These are phyloP conservation scores for Oryzias curvinotus DNA, from an alignment of 2,113 vertebrate genomes.

Conservation along the genomic window DNA sequence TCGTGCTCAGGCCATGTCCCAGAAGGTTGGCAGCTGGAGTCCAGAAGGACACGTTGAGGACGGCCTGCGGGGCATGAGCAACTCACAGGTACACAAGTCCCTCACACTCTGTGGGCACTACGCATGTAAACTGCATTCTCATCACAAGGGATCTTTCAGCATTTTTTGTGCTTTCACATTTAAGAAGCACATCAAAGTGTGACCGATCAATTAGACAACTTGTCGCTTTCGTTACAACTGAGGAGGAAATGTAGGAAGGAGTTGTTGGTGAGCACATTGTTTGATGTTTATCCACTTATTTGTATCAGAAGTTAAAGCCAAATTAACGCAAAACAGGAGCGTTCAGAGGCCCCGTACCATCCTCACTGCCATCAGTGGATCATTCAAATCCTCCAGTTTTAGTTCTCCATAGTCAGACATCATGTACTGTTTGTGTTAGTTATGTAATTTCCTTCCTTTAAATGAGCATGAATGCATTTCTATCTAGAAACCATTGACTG, in stretches of 20 bases:
- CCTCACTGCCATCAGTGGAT: slow-evolving; percentile 12
- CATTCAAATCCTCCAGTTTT: slow-evolving; percentile 3
- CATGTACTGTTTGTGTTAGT: too few species aligned
- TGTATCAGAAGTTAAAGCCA: neutral
- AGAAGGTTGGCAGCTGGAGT: slow-evolving; percentile 91
- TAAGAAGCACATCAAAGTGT: slow-evolving; percentile 20
- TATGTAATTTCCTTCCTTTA: too few species aligned
- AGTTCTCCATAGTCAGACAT: too few species aligned
- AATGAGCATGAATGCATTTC: too few species aligned
- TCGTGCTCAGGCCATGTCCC: slow-evolving; percentile 92
- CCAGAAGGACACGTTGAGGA: slow-evolving; percentile 85
- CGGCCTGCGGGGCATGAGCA: slow-evolving; percentile 81
- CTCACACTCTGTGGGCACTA: neutral
- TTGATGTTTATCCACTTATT: too few species aligned
- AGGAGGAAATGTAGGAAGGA: too few species aligned
- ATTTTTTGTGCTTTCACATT: slow-evolving; percentile 37
- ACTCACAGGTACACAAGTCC: slow-evolving; percentile 84
- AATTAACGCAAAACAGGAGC: neutral
- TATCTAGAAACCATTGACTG: too few species aligned
- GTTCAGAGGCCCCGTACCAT: slow-evolving; percentile 12
- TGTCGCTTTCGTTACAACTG: too few species aligned
- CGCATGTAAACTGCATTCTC: slow-evolving; percentile 2
- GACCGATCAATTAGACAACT: too few species aligned
- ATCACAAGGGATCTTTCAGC: slow-evolving; percentile 13
- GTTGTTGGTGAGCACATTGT: too few species aligned